phyloP scores from a whole-genome alignment of 37 sponge, comb jelly and placozoan species.

The Chondrilla cf. caribensis region DNA sequence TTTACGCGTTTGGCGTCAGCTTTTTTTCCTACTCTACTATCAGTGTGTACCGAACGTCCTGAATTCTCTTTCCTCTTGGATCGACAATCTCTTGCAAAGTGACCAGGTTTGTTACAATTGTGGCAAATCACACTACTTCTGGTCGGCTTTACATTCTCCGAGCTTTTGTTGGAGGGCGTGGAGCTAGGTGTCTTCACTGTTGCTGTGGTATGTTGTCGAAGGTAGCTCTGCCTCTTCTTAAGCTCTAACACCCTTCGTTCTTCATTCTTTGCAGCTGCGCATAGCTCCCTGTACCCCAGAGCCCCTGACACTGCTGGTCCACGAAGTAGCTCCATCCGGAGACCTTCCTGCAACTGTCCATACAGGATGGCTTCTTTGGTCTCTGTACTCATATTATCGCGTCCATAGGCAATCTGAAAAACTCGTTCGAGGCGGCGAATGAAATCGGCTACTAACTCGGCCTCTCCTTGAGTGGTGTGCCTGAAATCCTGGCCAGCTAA shows the following conservation, averaged over 20 bases:
- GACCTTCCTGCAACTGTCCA: constrained; percentile 51
- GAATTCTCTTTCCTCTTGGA: not conserved
- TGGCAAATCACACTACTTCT: not conserved
- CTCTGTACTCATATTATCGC: constrained; percentile 21
- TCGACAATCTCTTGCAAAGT: not conserved
- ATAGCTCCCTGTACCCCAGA: constrained; percentile 25
- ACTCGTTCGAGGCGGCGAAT: constrained; percentile 14
- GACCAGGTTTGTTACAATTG: not conserved
- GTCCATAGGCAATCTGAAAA: constrained; percentile 46
- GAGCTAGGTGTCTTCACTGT: not conserved
- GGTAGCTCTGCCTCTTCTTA: constrained; percentile 28
- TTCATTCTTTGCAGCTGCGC: constrained; percentile 42
- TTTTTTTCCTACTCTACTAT: not conserved
- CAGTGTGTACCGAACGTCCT: not conserved
- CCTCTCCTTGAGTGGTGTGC: constrained; percentile 24
- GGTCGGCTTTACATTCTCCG: constrained; percentile 1
- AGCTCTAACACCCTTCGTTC: constrained; percentile 28
- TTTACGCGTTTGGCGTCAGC: not conserved
- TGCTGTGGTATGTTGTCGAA: not conserved
- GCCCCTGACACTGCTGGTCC: constrained; percentile 49
- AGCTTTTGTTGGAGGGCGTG: not conserved
- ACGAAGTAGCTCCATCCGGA: constrained; percentile 22
- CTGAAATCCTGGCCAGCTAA: constrained; percentile 50
- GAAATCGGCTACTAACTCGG: constrained; percentile 34
- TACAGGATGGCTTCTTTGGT: constrained; percentile 29